These are phyloP conservation scores for Xiphophorus birchmanni DNA, from an alignment of 2,797 vertebrate genomes.

Conservation along the genomic window DNA sequence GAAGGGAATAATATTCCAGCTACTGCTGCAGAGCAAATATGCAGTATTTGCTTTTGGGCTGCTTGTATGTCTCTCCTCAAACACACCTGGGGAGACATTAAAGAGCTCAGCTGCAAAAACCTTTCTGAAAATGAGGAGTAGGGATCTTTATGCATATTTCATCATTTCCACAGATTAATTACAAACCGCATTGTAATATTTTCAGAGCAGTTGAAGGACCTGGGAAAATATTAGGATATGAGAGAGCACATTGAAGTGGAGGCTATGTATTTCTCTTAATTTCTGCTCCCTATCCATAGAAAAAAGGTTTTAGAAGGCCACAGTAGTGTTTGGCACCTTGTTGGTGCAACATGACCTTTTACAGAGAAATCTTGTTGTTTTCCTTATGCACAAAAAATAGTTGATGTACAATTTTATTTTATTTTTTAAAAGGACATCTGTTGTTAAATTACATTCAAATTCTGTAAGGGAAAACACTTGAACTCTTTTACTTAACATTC, in stretches of 20 bases:
- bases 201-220: conserved; percentile 10
- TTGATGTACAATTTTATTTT: conserved; percentile 4
- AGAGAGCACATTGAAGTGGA: not conserved
- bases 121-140: conserved; percentile 23
- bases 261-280: not conserved
- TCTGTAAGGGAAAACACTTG: not conserved
- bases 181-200: conserved; percentile 25
- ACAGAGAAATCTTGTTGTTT: not conserved
- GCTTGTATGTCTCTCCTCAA: conserved; percentile 61
- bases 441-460: not conserved
- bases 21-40: conserved; percentile 42
- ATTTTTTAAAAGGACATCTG: not conserved
- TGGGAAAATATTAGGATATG: not conserved
- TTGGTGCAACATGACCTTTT: not conserved
- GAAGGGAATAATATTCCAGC: conserved; percentile 41
- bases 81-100: conserved; percentile 52
- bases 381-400: not conserved
- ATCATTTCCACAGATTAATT: conserved; percentile 24
- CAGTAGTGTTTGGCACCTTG: not conserved
- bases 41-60: conserved; percentile 60
- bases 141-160: conserved; percentile 36
- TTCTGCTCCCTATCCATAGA: not conserved
- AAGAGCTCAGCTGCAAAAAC: conserved; percentile 40
- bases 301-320: not conserved
- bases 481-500: not conserved